Percentiles rank a stretch among this genome's conserved stretches.
Evolutionary conservation across 2,113 vertebrate genomes (phyloP).

Genomic region (Probosciger aterrimus): DNA sequence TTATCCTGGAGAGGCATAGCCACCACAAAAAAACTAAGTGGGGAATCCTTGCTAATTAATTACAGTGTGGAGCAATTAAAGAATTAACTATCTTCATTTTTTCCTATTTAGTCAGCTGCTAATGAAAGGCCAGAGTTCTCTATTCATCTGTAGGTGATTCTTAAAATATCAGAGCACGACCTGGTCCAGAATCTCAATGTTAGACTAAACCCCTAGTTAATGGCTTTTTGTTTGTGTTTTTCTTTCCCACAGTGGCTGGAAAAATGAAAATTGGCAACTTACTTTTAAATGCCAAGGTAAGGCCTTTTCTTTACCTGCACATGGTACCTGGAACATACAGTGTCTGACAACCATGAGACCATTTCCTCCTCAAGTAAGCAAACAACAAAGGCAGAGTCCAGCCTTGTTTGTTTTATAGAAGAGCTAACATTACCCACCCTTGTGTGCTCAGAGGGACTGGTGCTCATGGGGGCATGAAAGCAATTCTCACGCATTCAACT

Average conservation of each 20-base stretch:
- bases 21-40: not conserved
- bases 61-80: not conserved
- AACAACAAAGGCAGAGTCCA: not conserved
- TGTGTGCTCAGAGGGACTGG: not conserved
- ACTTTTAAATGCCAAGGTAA: not conserved
- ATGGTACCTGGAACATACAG: not conserved
- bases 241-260: not conserved
- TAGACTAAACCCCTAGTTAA: not conserved
- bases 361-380: conserved; percentile 1
- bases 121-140: not conserved
- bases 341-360: not conserved
- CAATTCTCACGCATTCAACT: not conserved
- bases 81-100: not conserved
- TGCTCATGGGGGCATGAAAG: not conserved
- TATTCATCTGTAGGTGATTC: not conserved
- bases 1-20: not conserved
- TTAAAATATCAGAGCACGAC: not conserved
- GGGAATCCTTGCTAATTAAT: not conserved
- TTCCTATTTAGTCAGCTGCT: not conserved
- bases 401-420: not conserved
- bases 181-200: not conserved
- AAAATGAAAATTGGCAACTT: not conserved
- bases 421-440: not conserved
- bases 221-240: not conserved
- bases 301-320: not conserved